Base-by-base conservation (phyloP, 2,888 invertebrate genomes). In the Conchocele bisecta region DNA sequence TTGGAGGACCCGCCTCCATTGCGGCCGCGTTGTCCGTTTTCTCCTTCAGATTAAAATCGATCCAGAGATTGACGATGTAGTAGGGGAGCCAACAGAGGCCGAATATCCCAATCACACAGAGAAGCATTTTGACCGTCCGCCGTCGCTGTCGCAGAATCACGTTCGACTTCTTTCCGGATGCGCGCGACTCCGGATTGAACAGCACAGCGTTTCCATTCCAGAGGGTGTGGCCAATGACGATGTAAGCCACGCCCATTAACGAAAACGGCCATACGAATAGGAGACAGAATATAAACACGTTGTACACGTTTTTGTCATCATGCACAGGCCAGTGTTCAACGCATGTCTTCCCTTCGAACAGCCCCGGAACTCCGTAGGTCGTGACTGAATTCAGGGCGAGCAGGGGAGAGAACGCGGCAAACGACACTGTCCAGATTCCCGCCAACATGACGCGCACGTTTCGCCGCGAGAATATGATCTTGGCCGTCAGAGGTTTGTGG, bases 51-150 rank as follows among this genome's bases (percentile, higher is more conserved):
- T 85, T 84, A 46, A 83, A 83, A 53, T 88, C 86, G 28, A 86
- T 51, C 86, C 86, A 88, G 39, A 86, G 78, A 65, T 85, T 83
- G 11, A 86, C 81, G 22, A 83, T 75, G 51, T 88, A 85, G 66
- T 86, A 88, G 5, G 87, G 87, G 29, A 88, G 48, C 87, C 86
- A 88, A 39, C 83, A 86, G 17, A 83, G 51, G 3, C 80, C 83
- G 57, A 88, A 88, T 2, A 85, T 65, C 11, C 74, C 57, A 4
- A 86, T 83, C 0, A 88, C 80, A 41, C 80, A 81, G 0, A 86
- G 78, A 3, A 88, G 56, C 74, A 84, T 85, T 31, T 84, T 81
- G 2, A 88, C 86, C 0, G 85, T 83, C 29, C 83, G 75, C 26
- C 86, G 57, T 9, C 87, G 68, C 58, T 86, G 84, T 31, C 70